Evolutionary conservation across 2,888 invertebrate species (phyloP).

Genomic region (Drosophila anomalata): DNA sequence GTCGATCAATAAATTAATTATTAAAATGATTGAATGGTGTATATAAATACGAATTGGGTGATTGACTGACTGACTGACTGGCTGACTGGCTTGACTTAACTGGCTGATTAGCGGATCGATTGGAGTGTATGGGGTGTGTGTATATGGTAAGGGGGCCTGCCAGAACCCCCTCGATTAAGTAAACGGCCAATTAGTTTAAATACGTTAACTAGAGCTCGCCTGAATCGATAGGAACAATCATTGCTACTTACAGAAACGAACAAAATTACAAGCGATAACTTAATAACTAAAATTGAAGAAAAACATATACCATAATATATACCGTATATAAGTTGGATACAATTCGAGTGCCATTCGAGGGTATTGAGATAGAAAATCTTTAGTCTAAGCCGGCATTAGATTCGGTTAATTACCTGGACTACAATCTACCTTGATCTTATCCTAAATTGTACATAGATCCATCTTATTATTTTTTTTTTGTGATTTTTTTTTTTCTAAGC

Average conservation of each 20-base stretch:
- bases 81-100: constrained; percentile 16
- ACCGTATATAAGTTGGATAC: constrained; percentile 8
- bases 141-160: constrained; percentile 1
- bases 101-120: constrained; percentile 7
- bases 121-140: constrained; percentile 8
- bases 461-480: constrained; percentile 29
- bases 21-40: constrained; percentile 47
- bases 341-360: constrained; percentile 54
- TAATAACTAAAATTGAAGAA: constrained; percentile 39
- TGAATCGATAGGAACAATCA: constrained; percentile 75
- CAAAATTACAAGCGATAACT: constrained; percentile 24
- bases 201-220: constrained; percentile 69
- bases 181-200: constrained; percentile 67
- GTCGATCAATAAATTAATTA: constrained; percentile 54
- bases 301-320: constrained; percentile 18
- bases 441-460: constrained; percentile 45
- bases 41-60: constrained; percentile 49
- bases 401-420: constrained; percentile 61
- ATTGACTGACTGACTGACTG: constrained; percentile 31
- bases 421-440: constrained; percentile 34
- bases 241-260: constrained; percentile 65
- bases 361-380: constrained; percentile 41
- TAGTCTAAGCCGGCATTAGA: constrained; percentile 80
- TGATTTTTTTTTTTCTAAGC: constrained; percentile 38
- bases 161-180: constrained; percentile 55